Base-by-base conservation (phyloP, 2,113 vertebrate species). In the Misgurnus anguillicaudatus region DNA sequence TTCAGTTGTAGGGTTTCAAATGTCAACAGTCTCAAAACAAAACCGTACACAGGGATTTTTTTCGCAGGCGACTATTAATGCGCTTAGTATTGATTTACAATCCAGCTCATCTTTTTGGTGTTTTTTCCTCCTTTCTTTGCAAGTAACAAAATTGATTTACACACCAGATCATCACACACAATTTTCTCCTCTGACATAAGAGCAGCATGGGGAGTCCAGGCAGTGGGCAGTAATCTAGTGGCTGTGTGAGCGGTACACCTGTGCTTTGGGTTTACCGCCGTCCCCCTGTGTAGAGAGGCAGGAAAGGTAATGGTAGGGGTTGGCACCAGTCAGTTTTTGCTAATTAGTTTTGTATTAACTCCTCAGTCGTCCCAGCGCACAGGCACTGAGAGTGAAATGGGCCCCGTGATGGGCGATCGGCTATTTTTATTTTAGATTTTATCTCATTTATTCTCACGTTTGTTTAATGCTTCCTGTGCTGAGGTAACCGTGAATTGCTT, bases 341-440 rank as follows among this genome's bases (percentile, higher is more conserved):
- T 85, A 84, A 84, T 87, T 84, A 86, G 83, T 84, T 87, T 77
- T 86, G 81, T 78, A 87, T 84, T 86, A 86, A 82, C 80, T 83
- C 67, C 70, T 80, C 75, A 62, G 82, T 80, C 64, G 48, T 72
- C 73, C 67, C 80, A 75, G 78, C 74, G 41, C 77, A 39, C 38
- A 11, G 78, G 48, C 51, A 65, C 77, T 79, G 80, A 74, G 79
- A 79, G 78, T 67, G 68, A 81, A 80, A 82, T 82, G 66, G 80
- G 48, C 72, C 45, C 31, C 47, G 16, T 80, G 39, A 64, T 67
- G 68, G 21, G 19, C 79, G 76, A 77, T 60, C 60, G 19, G 8
- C 76, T 82, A 71, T 81, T 84, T 75, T 64, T 82, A 62, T 42
- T 83, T 76, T 39, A 16, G 9, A 4, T 19, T 73, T 73, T 62